phyloP scores from a whole-genome alignment of 2,797 vertebrate genomes.

The Pseudochirops cupreus region DNA sequence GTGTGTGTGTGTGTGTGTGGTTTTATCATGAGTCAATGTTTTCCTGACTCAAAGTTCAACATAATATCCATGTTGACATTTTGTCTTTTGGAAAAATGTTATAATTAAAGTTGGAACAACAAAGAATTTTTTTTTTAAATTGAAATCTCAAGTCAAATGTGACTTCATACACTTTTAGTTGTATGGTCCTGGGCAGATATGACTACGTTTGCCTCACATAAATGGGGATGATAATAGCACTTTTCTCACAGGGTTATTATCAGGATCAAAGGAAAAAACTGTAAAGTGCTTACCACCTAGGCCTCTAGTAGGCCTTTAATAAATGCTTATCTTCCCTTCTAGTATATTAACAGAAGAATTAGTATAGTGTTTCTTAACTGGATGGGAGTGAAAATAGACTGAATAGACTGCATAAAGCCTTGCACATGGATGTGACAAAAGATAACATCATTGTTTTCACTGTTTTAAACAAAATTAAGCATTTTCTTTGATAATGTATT shows the following conservation, averaged over 20 bases:
- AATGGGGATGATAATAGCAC: background rate
- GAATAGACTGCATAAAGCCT: background rate
- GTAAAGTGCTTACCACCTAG: background rate
- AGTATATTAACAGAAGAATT: background rate
- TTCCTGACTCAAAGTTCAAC: background rate
- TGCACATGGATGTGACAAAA: background rate
- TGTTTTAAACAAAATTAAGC: background rate
- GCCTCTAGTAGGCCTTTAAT: background rate
- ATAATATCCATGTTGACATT: background rate
- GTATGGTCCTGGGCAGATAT: background rate
- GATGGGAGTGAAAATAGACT: background rate
- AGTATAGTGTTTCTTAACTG: background rate
- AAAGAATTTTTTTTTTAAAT: background rate
- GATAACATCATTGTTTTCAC: background rate
- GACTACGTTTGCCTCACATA: background rate
- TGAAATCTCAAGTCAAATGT: background rate
- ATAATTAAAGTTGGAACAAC: background rate
- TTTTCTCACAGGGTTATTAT: background rate
- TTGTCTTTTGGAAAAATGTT: background rate
- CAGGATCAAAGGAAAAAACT: background rate
- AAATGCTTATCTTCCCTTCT: background rate
- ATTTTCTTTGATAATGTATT: background rate
- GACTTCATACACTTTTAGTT: background rate
- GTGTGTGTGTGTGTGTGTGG: background rate
- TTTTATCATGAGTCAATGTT: background rate